Evolutionary conservation across 30 jellyfish, hydroid and myxozoan species (phyloP).

Genomic region (Hydra vulgaris): DNA sequence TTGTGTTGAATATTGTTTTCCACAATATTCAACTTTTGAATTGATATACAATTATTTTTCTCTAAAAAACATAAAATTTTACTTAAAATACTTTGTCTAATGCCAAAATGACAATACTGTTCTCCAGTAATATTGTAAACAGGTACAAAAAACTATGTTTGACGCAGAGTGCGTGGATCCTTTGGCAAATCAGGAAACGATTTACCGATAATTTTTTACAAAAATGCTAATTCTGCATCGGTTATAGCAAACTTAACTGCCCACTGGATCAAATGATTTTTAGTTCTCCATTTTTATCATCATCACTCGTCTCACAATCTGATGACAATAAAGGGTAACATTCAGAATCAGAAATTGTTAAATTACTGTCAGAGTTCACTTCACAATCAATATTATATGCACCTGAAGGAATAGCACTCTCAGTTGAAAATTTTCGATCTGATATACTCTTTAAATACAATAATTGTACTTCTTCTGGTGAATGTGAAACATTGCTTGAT

Average conservation of each 20-base stretch:
- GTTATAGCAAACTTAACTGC: neutral
- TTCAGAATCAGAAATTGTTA: neutral
- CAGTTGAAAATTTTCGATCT: neutral
- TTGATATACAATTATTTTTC: neutral
- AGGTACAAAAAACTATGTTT: neutral
- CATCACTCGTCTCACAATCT: neutral
- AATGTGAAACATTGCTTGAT: neutral
- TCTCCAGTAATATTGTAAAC: neutral
- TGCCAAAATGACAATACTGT: neutral
- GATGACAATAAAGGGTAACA: neutral
- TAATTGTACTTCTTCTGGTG: neutral
- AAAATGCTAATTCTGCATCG: neutral
- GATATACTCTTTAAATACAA: neutral
- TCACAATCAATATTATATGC: neutral
- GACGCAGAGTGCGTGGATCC: neutral
- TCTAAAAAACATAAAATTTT: neutral
- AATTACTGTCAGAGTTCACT: neutral
- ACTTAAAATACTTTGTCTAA: neutral
- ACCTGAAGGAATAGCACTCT: neutral
- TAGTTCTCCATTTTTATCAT: neutral
- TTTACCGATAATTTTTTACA: neutral
- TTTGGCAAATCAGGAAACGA: neutral
- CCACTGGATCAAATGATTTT: neutral
- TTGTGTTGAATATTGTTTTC: neutral
- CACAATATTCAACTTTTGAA: neutral